Evolutionary conservation across 2,888 invertebrate genomes (phyloP).

Genomic region (Nomada ferruginata): DNA sequence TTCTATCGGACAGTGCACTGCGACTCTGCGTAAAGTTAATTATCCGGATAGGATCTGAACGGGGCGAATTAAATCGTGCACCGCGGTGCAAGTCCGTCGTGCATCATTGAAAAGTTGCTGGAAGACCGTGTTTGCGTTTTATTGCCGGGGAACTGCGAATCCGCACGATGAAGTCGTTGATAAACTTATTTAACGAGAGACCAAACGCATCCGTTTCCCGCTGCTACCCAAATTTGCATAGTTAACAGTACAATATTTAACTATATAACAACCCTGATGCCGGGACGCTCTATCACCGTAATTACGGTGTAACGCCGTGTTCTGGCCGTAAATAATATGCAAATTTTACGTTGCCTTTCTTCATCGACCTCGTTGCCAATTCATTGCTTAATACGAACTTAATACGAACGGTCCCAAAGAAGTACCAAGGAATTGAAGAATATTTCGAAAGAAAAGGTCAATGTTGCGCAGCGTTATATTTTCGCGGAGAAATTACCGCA

Average conservation of each 20-base stretch:
- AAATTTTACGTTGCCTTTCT: background rate
- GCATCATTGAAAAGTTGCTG: conserved; percentile 18
- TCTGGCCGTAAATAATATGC: background rate
- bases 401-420: too few species aligned
- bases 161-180: conserved; percentile 26
- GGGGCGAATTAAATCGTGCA: conserved; percentile 6
- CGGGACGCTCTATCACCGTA: conserved; percentile 32
- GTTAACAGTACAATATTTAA: conserved; percentile 52
- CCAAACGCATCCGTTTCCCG: conserved; percentile 34
- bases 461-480: too few species aligned
- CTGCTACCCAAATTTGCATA: conserved; percentile 40
- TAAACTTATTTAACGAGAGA: conserved; percentile 44
- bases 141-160: conserved; percentile 14
- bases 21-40: too few species aligned
- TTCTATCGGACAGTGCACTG: too few species aligned
- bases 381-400: too few species aligned
- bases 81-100: background rate
- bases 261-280: conserved; percentile 35
- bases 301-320: conserved; percentile 23
- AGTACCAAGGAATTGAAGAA: too few species aligned
- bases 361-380: background rate
- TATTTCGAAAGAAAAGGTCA: too few species aligned
- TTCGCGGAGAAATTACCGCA: too few species aligned
- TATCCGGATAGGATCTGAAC: background rate
- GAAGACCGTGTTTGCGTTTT: conserved; percentile 23